Evolutionary conservation across 1,140 invertebrate species (phyloP), one percentile per base, ranked within the genome.

Genomic region (Homarus americanus): DNA sequence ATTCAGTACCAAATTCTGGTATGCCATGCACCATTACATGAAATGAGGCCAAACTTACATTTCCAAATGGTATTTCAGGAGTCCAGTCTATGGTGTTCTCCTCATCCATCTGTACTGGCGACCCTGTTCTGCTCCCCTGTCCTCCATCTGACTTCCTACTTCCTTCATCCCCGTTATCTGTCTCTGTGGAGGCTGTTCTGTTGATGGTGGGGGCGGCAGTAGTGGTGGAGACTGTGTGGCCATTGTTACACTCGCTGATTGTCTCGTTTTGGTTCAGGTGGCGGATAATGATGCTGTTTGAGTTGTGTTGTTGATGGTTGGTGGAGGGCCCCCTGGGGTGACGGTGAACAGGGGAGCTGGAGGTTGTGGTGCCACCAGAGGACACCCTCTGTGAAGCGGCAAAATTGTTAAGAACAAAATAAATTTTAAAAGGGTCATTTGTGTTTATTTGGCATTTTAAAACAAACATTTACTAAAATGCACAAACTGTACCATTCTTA

Each of bases 21-120:
- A n/a, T n/a, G n/a, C n/a, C n/a, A n/a, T n/a, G n/a, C n/a, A n/a
- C n/a, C n/a, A n/a, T n/a, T 49, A 49, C 15, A 49, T 49, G 44
- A 49, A 49, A 49, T 49, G 44, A 49, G 44, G 44, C n/a, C 28
- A 66, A 82, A 93, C 95, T 94, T 95, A 98, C 97, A 94, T 98
- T 98, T 95, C 97, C 97, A 93, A 98, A 98, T 2, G 97, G 97
- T 93, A 98, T 98, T 95, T 98, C 97, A 0, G 97, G 97, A 34
- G 96, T 98, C 97, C 97, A 98, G 92, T 98, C 97, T 36, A 66
- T 78, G 4, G 76, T 44, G 49, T 80, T 88, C 40, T 84, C 82
- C 78, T 38, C 87, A 89, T 83, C 91, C 41, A 40, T 41, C 63
- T 66, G 41, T 82, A 58, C 63, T 53, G 86, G 66, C 36, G 91